These are phyloP conservation scores for Pinctada fucata DNA, from an alignment of 2,888 invertebrate species.

Conservation along the genomic window DNA sequence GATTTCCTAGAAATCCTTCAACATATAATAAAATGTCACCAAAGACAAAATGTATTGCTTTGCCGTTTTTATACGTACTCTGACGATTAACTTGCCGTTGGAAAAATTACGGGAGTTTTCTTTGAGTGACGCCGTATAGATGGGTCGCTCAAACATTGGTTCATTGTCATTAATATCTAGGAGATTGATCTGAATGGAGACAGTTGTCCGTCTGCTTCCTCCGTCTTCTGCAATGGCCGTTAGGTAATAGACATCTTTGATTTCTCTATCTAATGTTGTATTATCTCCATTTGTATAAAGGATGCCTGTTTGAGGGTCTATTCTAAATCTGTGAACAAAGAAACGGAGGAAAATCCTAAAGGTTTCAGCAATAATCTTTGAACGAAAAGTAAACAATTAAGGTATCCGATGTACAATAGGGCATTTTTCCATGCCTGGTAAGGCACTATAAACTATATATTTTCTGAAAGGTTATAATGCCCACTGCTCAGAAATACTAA, in stretches of 20 bases:
- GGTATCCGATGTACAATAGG: no score
- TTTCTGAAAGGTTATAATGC: no score
- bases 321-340: slow-evolving; percentile 2
- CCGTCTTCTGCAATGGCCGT: slow-evolving; percentile 13
- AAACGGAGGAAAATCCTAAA: no score
- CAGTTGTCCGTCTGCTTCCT: not conserved
- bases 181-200: not conserved
- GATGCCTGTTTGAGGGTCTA: not conserved
- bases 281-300: not conserved
- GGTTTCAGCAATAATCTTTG: no score
- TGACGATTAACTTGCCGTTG: not conserved
- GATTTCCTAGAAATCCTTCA: no score
- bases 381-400: no score
- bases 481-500: no score
- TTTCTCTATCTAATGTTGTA: slow-evolving; percentile 16
- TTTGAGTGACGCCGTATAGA: slow-evolving; percentile 4
- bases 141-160: slow-evolving; percentile 1
- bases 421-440: no score
- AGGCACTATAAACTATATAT: no score
- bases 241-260: not conserved
- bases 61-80: not conserved
- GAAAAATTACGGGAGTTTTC: not conserved
- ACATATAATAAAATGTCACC: no score
- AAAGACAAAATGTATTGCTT: no score
- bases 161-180: slow-evolving; percentile 15